Conservation (phyloP, 2,113 vertebrate species). For the Cavia aperea region DNA sequence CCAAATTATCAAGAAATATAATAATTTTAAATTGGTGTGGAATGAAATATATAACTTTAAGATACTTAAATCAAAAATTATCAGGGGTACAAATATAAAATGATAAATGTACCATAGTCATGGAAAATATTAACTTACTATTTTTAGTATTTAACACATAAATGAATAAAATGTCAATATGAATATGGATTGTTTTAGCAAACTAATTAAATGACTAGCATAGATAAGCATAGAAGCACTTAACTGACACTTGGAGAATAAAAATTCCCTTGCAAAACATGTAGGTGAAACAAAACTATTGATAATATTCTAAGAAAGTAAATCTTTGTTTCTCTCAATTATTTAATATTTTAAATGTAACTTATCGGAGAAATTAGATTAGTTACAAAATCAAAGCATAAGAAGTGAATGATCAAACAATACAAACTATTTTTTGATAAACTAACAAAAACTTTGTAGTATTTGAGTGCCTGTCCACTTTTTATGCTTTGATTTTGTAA, state of each 20-base stretch:
- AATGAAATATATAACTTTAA: constrained; percentile 3
- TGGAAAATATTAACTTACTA: neutral
- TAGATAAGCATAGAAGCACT: neutral
- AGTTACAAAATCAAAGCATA: neutral
- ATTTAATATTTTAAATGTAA: neutral
- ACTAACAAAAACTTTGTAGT: no score
- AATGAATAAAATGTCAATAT: neutral
- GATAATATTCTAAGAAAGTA: neutral
- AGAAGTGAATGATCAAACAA: no score
- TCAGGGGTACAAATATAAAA: neutral
- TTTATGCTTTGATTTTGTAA: no score
- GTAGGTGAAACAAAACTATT: neutral
- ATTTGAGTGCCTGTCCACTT: no score
- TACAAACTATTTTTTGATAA: no score
- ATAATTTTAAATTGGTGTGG: neutral
- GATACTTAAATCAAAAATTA: neutral
- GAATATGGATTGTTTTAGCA: neutral
- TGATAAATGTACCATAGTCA: neutral
- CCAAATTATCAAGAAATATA: neutral
- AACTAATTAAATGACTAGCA: constrained; percentile 21
- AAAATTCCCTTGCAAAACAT: neutral
- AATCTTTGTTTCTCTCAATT: neutral
- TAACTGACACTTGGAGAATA: neutral
- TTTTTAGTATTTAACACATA: neutral
- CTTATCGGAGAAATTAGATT: neutral